Percentiles rank a stretch among this genome's conserved stretches.
phyloP scores from a whole-genome alignment of 1,140 invertebrate species.

The Asbolus verrucosus region DNA sequence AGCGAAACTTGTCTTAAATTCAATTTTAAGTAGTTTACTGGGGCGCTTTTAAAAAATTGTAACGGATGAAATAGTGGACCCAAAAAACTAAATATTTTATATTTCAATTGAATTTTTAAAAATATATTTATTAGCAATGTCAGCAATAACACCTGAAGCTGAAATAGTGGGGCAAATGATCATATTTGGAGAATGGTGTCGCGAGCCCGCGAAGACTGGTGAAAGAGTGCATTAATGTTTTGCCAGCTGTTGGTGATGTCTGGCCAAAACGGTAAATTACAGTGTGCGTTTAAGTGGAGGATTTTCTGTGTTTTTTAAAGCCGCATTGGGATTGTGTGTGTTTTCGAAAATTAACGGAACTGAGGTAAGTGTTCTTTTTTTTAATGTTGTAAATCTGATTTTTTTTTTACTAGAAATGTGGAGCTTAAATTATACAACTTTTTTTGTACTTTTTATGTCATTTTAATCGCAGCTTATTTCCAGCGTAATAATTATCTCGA shows the following conservation, averaged over 20 bases:
- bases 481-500: too few relatives aligned
- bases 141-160: constrained; percentile 3
- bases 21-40: neutral
- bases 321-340: too few relatives aligned
- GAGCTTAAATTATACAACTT: too few relatives aligned
- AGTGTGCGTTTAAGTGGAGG: neutral
- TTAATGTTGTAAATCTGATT: too few relatives aligned
- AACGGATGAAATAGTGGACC: neutral
- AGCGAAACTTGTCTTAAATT: neutral
- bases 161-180: constrained; percentile 43
- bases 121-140: neutral
- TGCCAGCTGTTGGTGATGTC: constrained; percentile 36
- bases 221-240: constrained; percentile 41
- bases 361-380: too few relatives aligned
- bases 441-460: too few relatives aligned
- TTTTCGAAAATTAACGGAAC: too few relatives aligned
- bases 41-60: neutral
- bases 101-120: too few relatives aligned
- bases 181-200: constrained; percentile 46
- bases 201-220: constrained; percentile 33
- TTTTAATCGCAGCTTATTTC: too few relatives aligned
- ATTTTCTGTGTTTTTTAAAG: neutral
- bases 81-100: neutral
- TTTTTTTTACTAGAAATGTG: too few relatives aligned
- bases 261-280: constrained; percentile 25